Base-by-base conservation (phyloP, 1,140 invertebrate genomes). In the Bombus sibiricus region DNA sequence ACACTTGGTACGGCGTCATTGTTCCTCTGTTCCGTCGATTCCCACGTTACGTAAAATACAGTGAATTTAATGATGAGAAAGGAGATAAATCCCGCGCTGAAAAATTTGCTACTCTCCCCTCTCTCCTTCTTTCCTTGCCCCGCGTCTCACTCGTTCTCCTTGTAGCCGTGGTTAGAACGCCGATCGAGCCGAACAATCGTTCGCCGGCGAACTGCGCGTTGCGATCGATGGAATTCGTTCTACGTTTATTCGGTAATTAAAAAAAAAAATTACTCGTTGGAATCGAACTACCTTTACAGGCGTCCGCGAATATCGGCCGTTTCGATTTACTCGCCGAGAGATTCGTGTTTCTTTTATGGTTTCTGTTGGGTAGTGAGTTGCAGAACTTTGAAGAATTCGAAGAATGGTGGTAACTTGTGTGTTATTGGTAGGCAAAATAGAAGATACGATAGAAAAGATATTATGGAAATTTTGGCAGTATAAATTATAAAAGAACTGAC, bases 61-160 rank as follows among this genome's bases (percentile, higher is more conserved):
- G 69, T 83, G 81, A 83, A 77, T 77, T 77, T 75, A 86, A 83
- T 72, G 85, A 86, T 86, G 83, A 85, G 83, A 85, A 85, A 85
- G 83, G 83, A 85, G 83, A 85, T 85, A 85, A 85, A 85, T 79
- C 53, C 64, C 39, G 41, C 43, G 68, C 25, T 57, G 75, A 84
- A 85, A 85, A 85, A 85, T 79, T 85, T 85, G 9, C 37, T 22
- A 69, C 32, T 32, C 13, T 37, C 39, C 32, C 32, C 66, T 59
- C 64, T 28, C 32, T 37, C 64, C 12, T 62, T 69, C 13, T 39
- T 37, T n/a, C 28, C 28, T 43, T 9, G 37, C 39, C 34, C 39
- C 41, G 32, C 43, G 18, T 47, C 28, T 39, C 12, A 10, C 3
- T 12, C 62, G 18, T 47, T 41, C 66, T 37, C 28, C 74, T 39